Evolutionary conservation across 2,888 invertebrate species (phyloP).

Genomic region (Macaria liturata): DNA sequence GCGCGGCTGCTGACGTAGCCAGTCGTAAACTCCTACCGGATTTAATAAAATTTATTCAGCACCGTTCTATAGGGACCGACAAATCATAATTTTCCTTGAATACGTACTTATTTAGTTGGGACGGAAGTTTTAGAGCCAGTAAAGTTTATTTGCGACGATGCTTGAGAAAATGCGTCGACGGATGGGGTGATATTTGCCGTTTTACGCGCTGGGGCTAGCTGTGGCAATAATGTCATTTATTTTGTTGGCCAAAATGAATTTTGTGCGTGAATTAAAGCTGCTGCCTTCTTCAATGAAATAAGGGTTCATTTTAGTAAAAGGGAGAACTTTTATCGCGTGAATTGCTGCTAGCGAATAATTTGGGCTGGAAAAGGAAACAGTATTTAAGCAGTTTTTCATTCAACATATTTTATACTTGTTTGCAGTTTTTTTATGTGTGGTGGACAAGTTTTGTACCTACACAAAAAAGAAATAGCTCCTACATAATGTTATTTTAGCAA

Average conservation of each 20-base stretch:
- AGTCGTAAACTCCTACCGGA: conserved; percentile 75
- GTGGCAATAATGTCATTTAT: conserved; percentile 32
- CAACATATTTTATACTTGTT: not conserved
- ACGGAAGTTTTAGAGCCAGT: conserved; percentile 72
- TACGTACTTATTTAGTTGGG: conserved; percentile 77
- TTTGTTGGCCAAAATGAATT: conserved; percentile 24
- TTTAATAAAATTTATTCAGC: conserved; percentile 81
- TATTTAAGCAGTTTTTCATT: too few relatives aligned
- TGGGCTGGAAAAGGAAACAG: too few relatives aligned
- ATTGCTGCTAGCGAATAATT: not conserved
- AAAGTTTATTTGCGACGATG: conserved; percentile 70
- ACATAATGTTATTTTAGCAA: too few relatives aligned
- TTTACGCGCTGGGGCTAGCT: conserved; percentile 32
- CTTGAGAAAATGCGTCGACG: conserved; percentile 52
- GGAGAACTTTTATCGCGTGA: conserved; percentile 1
- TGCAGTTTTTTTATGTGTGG: too few relatives aligned
- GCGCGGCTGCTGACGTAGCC: conserved; percentile 67
- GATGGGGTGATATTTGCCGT: conserved; percentile 38
- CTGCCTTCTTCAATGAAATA: conserved; percentile 5
- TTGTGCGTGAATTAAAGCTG: conserved; percentile 18
- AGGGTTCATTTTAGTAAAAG: conserved; percentile 1
- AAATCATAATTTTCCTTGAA: conserved; percentile 78
- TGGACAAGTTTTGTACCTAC: too few relatives aligned
- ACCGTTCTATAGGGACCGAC: conserved; percentile 71
- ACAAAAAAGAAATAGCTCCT: too few relatives aligned